phyloP scores from a whole-genome alignment of 2,797 vertebrate genomes.

The Siniperca obscura region DNA sequence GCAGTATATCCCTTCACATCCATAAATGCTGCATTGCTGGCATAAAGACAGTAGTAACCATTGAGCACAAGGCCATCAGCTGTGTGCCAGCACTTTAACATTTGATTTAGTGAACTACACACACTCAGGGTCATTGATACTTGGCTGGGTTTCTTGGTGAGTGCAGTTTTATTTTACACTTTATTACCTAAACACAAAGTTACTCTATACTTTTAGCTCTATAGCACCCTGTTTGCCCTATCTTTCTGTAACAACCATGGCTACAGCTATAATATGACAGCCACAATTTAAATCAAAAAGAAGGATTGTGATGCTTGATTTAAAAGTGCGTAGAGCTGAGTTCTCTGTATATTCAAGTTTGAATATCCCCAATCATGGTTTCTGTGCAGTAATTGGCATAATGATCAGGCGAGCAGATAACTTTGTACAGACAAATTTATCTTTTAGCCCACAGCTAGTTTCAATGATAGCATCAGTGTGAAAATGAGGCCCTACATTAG shows the following conservation, averaged over 20 bases:
- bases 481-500: conserved; percentile 60
- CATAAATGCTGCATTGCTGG: conserved; percentile 68
- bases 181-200: conserved; percentile 51
- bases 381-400: conserved; percentile 69
- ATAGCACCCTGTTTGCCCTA: conserved; percentile 18
- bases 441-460: conserved; percentile 63
- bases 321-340: conserved; percentile 27
- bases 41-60: conserved; percentile 68
- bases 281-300: conserved; percentile 33
- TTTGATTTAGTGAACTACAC: conserved; percentile 71
- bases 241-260: conserved; percentile 19
- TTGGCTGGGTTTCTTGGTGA: conserved; percentile 58
- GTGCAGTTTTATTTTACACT: conserved; percentile 58
- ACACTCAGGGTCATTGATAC: conserved; percentile 57
- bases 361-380: conserved; percentile 27
- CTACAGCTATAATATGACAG: conserved; percentile 12
- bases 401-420: conserved; percentile 67
- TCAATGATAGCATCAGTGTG: conserved; percentile 65
- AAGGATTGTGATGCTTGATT: not conserved
- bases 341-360: conserved; percentile 42
- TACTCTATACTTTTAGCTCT: conserved; percentile 14
- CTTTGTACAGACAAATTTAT: conserved; percentile 68
- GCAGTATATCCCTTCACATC: conserved; percentile 49
- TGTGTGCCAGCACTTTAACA: conserved; percentile 69
- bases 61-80: conserved; percentile 67